These are phyloP conservation scores for Cetonia aurata DNA, from an alignment of 2,888 invertebrate genomes.

Conservation along the genomic window DNA sequence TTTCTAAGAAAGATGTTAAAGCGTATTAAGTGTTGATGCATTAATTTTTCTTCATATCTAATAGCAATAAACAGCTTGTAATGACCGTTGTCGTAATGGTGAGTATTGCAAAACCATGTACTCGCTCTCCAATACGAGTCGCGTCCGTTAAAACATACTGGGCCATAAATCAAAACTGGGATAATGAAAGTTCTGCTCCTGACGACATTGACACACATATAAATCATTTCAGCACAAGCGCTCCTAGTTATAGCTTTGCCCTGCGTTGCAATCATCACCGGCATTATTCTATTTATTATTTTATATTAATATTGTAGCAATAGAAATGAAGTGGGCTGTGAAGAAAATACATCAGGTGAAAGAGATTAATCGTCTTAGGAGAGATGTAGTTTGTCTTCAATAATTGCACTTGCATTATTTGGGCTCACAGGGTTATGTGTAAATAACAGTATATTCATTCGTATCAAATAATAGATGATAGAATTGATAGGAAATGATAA, in stretches of 20 bases:
- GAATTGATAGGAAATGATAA: no score
- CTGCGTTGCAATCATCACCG: slow-evolving; percentile 13
- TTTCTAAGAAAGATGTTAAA: not conserved
- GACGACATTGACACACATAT: slow-evolving; percentile 50
- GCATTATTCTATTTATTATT: slow-evolving; percentile 22
- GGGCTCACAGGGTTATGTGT: no score
- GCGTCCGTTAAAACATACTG: slow-evolving; percentile 19
- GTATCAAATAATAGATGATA: no score
- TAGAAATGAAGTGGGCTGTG: not conserved
- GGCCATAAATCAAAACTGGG: slow-evolving; percentile 51
- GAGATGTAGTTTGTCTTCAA: no score
- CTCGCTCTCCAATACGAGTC: slow-evolving; percentile 23
- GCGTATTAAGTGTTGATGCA: no score
- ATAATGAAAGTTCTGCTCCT: slow-evolving; percentile 51
- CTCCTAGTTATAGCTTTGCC: slow-evolving; percentile 12
- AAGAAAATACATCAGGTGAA: slow-evolving; percentile 2
- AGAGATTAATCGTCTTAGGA: slow-evolving; percentile 10
- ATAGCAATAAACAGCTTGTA: not conserved
- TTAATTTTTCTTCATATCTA: no score
- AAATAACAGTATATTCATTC: no score
- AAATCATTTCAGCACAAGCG: slow-evolving; percentile 39
- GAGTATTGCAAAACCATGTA: slow-evolving; percentile 12
- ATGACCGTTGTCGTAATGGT: not conserved
- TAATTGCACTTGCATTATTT: no score
- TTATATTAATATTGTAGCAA: slow-evolving; percentile 6